Base-by-base conservation (phyloP, 1,140 invertebrate genomes). In the Battus philenor region DNA sequence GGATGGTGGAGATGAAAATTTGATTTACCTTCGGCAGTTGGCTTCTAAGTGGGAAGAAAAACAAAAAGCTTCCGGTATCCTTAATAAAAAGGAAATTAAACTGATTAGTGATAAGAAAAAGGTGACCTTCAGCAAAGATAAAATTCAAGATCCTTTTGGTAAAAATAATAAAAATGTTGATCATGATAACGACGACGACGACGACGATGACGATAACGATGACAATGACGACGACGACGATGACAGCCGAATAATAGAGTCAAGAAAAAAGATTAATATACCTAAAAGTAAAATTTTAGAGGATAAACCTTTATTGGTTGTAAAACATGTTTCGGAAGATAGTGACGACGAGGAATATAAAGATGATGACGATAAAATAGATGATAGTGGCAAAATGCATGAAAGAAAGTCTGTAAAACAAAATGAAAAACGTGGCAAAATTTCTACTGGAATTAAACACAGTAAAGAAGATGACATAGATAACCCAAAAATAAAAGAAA, bases 331-430 rank as follows among this genome's bases (percentile, higher is more conserved):
- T 22, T 54, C 62, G 2, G 54, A 60, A 27, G 51, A 59, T 15
- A 51, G 60, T 17, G 59, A 57, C n/a, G 38, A 69, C 5, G 59
- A 58, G 2, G 51, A 51, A 18, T 44, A 61, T 27, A 41, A 49
- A 41, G 50, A 38, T 41, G 47, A 53, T 33, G 34, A 39, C 10
- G 36, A 38, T 26, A 22, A 39, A 0, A 20, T 32, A 2, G 46
- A 47, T 15, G n/a, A 30, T 30, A 1, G 6, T 30, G 11, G 9
- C 4, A 47, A 47, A 7, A 22, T 7, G 4, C 26, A 47, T 24
- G 11, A 18, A 44, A 44, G 18, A 20, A 20, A 20, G 6, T 20
- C 18, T 3, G 18, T 6, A 20, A 20, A 20, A 6, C 6, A 20
- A 20, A 6, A 3, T 6, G 6, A 20, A 6, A 20, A 20, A 20